Conservation (phyloP, 2,797 vertebrate species). For the Uromys caudimaculatus region DNA sequence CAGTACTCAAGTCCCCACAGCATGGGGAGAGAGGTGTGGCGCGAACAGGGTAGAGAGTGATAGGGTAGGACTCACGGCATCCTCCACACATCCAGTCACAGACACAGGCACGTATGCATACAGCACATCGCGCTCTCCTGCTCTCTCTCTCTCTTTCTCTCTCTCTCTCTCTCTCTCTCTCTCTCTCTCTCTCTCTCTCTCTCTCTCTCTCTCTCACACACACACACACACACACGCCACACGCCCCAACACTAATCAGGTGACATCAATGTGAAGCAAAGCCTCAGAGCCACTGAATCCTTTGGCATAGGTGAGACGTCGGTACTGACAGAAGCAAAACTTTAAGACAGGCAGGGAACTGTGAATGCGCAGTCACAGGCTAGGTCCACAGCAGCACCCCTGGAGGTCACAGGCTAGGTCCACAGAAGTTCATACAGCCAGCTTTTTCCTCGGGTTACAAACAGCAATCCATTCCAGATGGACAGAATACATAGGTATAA, state of each 20-base stretch:
- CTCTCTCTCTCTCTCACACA: too few relatives aligned
- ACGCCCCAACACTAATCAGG: not conserved
- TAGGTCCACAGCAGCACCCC: not conserved
- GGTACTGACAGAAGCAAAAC: not conserved
- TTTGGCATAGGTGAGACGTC: not conserved
- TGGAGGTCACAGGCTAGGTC: not conserved
- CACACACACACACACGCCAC: not conserved
- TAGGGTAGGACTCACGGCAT: not conserved
- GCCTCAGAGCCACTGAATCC: not conserved
- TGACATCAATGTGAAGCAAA: not conserved
- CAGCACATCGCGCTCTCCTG: too few relatives aligned
- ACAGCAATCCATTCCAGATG: not conserved
- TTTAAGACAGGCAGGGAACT: not conserved
- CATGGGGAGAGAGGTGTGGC: not conserved
- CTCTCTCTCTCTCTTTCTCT: too few relatives aligned
- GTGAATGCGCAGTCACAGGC: not conserved
- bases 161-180: too few relatives aligned
- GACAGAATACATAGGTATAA: slow-evolving; percentile 13
- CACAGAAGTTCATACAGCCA: not conserved
- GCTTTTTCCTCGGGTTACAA: slow-evolving; percentile 20
- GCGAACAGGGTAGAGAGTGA: not conserved
- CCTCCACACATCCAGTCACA: not conserved
- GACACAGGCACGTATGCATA: not conserved
- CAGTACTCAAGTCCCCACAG: not conserved
- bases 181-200: too few relatives aligned